These are phyloP conservation scores for Nyctereutes procyonoides DNA, from an alignment of 2,113 vertebrate genomes.

Conservation along the genomic window DNA sequence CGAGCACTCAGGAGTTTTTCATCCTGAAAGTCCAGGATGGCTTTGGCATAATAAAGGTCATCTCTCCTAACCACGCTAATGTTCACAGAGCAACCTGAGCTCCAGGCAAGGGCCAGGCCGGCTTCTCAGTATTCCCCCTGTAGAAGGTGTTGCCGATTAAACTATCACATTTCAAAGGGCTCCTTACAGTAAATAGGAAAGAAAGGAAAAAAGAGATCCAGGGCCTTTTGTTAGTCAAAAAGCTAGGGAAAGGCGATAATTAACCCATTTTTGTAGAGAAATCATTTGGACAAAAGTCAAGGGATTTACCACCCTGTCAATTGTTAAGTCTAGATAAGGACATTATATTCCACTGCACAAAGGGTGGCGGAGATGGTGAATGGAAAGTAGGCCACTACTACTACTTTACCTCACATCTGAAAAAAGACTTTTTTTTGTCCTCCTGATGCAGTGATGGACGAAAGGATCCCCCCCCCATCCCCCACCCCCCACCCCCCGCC, in stretches of 20 bases:
- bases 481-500: no score
- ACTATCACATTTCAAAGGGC: slow-evolving; percentile 92
- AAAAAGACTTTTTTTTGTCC: slow-evolving; percentile 80
- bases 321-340: slow-evolving; percentile 91
- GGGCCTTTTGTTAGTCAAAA: slow-evolving; percentile 95
- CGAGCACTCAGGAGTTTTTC: slow-evolving; percentile 84
- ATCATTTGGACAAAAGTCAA: slow-evolving; percentile 92
- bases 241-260: slow-evolving; percentile 95
- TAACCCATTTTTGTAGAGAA: slow-evolving; percentile 95
- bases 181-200: slow-evolving; percentile 91
- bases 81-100: slow-evolving; percentile 90
- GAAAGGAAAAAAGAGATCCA: slow-evolving; percentile 95
- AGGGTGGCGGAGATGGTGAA: slow-evolving; percentile 87
- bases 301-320: slow-evolving; percentile 91
- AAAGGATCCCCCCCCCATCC: slow-evolving; percentile 78
- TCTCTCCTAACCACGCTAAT: slow-evolving; percentile 88
- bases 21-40: slow-evolving; percentile 89
- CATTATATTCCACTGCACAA: slow-evolving; percentile 89
- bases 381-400: slow-evolving; percentile 90
- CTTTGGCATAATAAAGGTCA: slow-evolving; percentile 89
- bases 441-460: slow-evolving; percentile 78
- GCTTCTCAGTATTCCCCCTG: slow-evolving; percentile 88
- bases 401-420: slow-evolving; percentile 84
- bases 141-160: slow-evolving; percentile 91
- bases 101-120: slow-evolving; percentile 83